Base-by-base conservation (phyloP, 2,797 vertebrate genomes). In the Ambastaia sidthimunki region DNA sequence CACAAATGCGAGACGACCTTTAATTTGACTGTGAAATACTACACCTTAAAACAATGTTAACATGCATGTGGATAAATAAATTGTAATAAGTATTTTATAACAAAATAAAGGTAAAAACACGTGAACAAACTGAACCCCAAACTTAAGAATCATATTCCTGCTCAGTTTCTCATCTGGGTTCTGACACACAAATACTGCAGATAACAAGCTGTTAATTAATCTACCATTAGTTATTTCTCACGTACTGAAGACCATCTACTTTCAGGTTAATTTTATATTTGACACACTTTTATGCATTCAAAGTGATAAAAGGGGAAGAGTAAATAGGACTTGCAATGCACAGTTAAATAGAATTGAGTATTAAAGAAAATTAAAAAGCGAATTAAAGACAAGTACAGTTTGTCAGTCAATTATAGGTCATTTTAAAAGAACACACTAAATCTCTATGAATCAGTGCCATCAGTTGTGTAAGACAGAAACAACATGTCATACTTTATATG, bases 21-120 rank as follows among this genome's bases (percentile, higher is more conserved):
- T 83, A 28, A 75, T 86, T 52, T 55, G 80, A 82, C 10, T 25
- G 83, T 82, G 86, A 87, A 83, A 88, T 87, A 89, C 86, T 59
- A 78, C 34, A 86, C 71, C 82, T 82, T 83, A 83, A 52, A 54
- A 65, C 6, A 21, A 37, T 44, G 50, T 83, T 73, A 77, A 79
- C 21, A 37, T 76, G 69, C 52, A 54, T 34, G 52, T 15, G 76
- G n/a, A 79, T 34, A 83, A 84, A 55, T 18, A 63, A 87, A 71
- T 85, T n/a, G 28, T 55, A 62, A 80, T 76, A 63, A 72, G 68
- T 18, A 25, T 71, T 74, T 52, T 57, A 63, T 7, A 52, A 75
- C 16, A 37, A 75, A 48, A 52, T 52, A 18, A 62, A 62, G 16
- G 25, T 15, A 4, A 62, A 37, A 13, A 37, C 54, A 55, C 54